phyloP scores from a whole-genome alignment of 1,140 invertebrate species.

The Drosophila sp. region DNA sequence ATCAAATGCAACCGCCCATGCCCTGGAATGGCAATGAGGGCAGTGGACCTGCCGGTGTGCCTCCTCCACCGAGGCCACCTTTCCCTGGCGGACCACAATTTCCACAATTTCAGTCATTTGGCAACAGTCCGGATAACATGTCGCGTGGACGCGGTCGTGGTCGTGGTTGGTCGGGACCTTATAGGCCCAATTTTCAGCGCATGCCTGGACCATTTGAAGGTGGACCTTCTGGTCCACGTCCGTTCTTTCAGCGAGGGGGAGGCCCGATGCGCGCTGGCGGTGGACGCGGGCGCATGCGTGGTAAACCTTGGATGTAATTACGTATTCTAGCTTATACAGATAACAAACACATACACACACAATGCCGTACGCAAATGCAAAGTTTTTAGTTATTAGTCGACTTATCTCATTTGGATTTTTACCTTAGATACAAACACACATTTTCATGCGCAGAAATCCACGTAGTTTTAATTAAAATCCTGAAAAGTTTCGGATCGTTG shows the following conservation, averaged over 20 bases:
- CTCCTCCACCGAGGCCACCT: constrained; percentile 68
- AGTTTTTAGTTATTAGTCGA: constrained; percentile 59
- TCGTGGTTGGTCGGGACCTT: constrained; percentile 68
- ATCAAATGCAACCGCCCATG: constrained; percentile 71
- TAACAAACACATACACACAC: constrained; percentile 26
- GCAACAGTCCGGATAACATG: constrained; percentile 66
- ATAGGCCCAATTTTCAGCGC: constrained; percentile 69
- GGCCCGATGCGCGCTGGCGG: constrained; percentile 61
- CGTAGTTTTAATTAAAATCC: constrained; percentile 34
- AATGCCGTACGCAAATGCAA: constrained; percentile 26
- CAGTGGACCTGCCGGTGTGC: constrained; percentile 48
- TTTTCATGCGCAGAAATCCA: constrained; percentile 1
- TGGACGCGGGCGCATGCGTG: constrained; percentile 73
- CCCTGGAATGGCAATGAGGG: constrained; percentile 50
- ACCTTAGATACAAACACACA: constrained; percentile 31
- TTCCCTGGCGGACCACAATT: constrained; percentile 48
- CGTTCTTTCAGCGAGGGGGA: constrained; percentile 61
- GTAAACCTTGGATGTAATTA: constrained; percentile 83
- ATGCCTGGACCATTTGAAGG: constrained; percentile 64
- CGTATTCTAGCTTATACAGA: constrained; percentile 59
- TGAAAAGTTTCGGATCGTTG: constrained; percentile 38
- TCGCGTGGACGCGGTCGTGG: constrained; percentile 61
- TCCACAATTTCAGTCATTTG: constrained; percentile 60
- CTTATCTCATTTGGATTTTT: constrained; percentile 69
- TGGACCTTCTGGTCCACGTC: constrained; percentile 50